phyloP scores from a whole-genome alignment of 2,113 vertebrate genomes.

The Antechinus flavipes region DNA sequence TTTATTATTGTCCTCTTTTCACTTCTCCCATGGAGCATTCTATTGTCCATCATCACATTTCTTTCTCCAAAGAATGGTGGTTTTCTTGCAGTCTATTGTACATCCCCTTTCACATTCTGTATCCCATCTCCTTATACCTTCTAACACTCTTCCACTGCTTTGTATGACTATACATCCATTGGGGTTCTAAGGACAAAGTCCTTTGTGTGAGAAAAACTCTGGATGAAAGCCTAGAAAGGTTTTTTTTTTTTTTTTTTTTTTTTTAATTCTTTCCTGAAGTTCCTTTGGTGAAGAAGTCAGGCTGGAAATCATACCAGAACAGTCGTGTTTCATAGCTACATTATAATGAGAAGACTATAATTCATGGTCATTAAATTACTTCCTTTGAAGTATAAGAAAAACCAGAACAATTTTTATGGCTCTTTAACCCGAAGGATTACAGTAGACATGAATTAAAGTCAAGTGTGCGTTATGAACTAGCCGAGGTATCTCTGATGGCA shows the following conservation, averaged over 20 bases:
- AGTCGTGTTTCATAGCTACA: constrained; percentile 73
- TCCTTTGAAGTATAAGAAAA: constrained; percentile 81
- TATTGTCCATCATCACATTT: not conserved
- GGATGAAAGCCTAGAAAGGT: constrained; percentile 60
- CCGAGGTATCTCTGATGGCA: constrained; percentile 45
- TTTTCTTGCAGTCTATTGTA: not conserved
- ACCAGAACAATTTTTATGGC: constrained; percentile 71
- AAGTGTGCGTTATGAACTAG: constrained; percentile 60
- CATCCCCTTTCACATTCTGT: too few species aligned
- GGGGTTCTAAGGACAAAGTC: constrained; percentile 7
- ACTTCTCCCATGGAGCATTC: constrained; percentile 1
- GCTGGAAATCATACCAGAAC: constrained; percentile 68
- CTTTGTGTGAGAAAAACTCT: constrained; percentile 49
- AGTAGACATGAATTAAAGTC: constrained; percentile 70
- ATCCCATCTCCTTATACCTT: not conserved
- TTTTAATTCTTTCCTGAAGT: constrained; percentile 76
- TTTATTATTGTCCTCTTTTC: not conserved
- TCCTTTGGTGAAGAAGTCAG: constrained; percentile 68
- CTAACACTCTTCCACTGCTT: not conserved
- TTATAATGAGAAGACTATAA: constrained; percentile 68
- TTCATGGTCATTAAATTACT: constrained; percentile 76
- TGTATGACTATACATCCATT: not conserved
- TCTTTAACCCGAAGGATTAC: constrained; percentile 73
- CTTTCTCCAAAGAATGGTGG: not conserved
- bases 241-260: not conserved